Evolutionary conservation across 2,888 invertebrate genomes (phyloP), one percentile per base, ranked within the genome.

Genomic region (Hirtodrosophila duncani): DNA sequence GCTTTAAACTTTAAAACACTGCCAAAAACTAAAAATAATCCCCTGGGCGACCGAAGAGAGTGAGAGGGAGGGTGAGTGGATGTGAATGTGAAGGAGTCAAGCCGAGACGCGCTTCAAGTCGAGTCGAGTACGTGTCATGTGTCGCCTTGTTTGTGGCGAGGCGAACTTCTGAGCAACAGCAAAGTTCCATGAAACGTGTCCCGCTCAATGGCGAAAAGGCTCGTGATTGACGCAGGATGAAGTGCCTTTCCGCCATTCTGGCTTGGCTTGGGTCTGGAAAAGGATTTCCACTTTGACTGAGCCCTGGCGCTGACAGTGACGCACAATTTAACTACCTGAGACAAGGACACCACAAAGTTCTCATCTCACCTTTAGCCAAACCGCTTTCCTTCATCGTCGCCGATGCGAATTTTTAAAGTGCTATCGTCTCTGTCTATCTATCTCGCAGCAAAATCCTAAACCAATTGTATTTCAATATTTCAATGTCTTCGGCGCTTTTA

Each of bases 381-480:
- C n/a, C n/a, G n/a, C n/a, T n/a, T n/a, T 50, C 53, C 31, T 38
- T 26, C 10, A 10, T 14, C 24, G 30, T 20, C 20, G 16, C 30
- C 49, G 29, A 21, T 14, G 49, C 37, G 38, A 27, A n/a, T n/a
- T 37, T 33, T 64, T 53, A 48, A 60, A 53, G 50, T 53, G 45
- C 63, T 31, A 13, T 34, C 18, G 46, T 14, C 20, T 10, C 11
- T 20, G 26, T 36, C 46, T 26, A n/a, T n/a, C n/a, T n/a, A n/a
- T 26, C 5, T 4, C 27, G 45, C 26, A 27, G 33, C 33, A 30
- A 9, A 26, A 20, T 41, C 39, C 62, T 61, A 67, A 71, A 65
- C 72, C 77, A 67, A 75, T 75, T 75, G 75, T 77, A 64, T 80
- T 81, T 81, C 72, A 77, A 75, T 81, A 81, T 81, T 81, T 81